Percentiles rank a stretch among this genome's conserved stretches.
Conservation (phyloP, 2,888 invertebrate genomes). For the Fissipunctia ypsillon region DNA sequence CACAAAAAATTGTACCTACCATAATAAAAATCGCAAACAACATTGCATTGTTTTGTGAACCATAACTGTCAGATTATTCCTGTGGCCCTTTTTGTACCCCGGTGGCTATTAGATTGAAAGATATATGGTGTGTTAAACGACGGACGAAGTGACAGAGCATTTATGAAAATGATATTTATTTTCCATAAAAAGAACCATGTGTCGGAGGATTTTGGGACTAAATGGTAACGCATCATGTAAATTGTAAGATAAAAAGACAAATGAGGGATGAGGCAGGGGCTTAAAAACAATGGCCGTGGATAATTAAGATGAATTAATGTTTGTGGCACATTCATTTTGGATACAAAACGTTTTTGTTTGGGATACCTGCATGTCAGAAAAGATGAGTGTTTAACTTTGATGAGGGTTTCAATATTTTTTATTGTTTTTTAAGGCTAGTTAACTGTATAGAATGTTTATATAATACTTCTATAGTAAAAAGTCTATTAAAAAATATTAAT, state of each 20-base stretch:
- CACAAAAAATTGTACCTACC: too few species aligned
- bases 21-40: too few species aligned
- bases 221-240: constrained; percentile 13
- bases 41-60: constrained; percentile 19
- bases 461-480: too few species aligned
- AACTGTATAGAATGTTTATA: not conserved
- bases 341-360: constrained; percentile 8
- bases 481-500: not conserved
- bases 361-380: constrained; percentile 19
- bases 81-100: constrained; percentile 27
- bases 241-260: constrained; percentile 48
- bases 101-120: constrained; percentile 15
- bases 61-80: constrained; percentile 17
- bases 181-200: constrained; percentile 34
- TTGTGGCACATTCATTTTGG: constrained; percentile 20
- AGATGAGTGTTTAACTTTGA: not conserved
- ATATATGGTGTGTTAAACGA: constrained; percentile 32
- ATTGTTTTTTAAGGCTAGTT: not conserved
- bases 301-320: constrained; percentile 50
- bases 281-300: constrained; percentile 41
- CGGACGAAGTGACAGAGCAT: constrained; percentile 38
- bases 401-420: not conserved
- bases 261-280: constrained; percentile 15
- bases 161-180: constrained; percentile 26
- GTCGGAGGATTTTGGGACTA: constrained; percentile 14